Evolutionary conservation across 2,113 vertebrate species (phyloP).

Genomic region (Ciconia boyciana): DNA sequence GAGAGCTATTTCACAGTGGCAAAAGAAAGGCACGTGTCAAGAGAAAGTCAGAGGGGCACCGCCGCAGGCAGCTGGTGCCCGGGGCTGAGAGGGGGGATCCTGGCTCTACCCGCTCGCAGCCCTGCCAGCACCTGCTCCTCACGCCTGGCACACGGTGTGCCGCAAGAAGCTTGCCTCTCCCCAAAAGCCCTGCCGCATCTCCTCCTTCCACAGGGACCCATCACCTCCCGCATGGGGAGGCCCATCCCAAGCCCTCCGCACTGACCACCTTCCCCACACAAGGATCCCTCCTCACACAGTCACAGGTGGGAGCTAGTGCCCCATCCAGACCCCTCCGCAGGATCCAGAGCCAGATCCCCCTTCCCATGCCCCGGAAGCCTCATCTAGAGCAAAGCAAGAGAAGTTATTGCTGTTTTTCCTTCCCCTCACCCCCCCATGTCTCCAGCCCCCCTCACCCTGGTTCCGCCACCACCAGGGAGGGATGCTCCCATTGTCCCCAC

Average conservation of each 20-base stretch:
- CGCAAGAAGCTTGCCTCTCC: background rate
- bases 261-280: background rate
- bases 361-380: background rate
- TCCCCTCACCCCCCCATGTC: background rate
- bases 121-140: background rate
- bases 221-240: fast-evolving
- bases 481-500: constrained; percentile 15
- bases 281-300: background rate
- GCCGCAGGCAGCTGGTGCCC: background rate
- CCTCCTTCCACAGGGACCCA: background rate
- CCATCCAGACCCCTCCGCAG: background rate
- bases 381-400: constrained; percentile 9
- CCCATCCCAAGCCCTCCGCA: background rate
- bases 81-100: background rate
- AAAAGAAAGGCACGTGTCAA: constrained; percentile 71
- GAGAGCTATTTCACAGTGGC: constrained; percentile 70
- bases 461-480: background rate
- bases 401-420: constrained; percentile 19
- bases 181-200: background rate
- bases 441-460: background rate
- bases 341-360: background rate
- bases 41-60: background rate
- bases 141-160: fast-evolving
- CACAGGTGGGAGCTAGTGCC: background rate
- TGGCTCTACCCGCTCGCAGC: background rate